phyloP scores from a whole-genome alignment of 1,140 invertebrate species.

The Polyergus mexicanus region DNA sequence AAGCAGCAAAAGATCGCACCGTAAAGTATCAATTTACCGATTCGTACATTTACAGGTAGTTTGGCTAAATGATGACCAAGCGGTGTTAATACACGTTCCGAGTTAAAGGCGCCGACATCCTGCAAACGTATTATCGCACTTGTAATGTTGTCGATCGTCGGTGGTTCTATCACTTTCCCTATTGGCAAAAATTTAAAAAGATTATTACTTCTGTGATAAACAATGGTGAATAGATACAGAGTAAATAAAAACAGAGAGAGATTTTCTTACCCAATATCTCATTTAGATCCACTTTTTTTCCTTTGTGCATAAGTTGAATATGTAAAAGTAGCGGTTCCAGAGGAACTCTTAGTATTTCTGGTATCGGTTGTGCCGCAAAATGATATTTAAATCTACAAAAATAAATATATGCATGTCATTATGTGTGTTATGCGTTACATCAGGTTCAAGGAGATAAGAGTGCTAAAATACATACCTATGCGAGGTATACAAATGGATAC shows the following conservation, averaged over 20 bases:
- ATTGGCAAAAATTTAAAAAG: slow-evolving; percentile 59
- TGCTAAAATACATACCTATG: slow-evolving; percentile 86
- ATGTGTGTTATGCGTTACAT: slow-evolving; percentile 8
- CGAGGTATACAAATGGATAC: slow-evolving; percentile 93
- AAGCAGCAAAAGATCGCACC: slow-evolving; percentile 97
- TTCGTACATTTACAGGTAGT: slow-evolving; percentile 95
- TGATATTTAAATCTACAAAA: slow-evolving; percentile 87
- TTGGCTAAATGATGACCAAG: slow-evolving; percentile 96
- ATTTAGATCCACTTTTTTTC: slow-evolving; percentile 89
- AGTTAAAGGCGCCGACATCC: slow-evolving; percentile 95
- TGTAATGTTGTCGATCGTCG: slow-evolving; percentile 91
- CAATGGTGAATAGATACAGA: too few species aligned
- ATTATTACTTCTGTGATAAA: background rate
- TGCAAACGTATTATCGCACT: slow-evolving; percentile 92
- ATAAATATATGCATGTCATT: background rate
- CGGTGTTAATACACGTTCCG: slow-evolving; percentile 92
- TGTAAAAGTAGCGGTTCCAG: slow-evolving; percentile 95
- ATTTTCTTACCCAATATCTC: slow-evolving; percentile 88
- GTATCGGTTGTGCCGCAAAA: slow-evolving; percentile 90
- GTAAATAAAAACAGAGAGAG: background rate
- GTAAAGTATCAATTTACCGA: slow-evolving; percentile 96
- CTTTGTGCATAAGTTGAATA: slow-evolving; percentile 93
- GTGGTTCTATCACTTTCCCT: slow-evolving; percentile 93
- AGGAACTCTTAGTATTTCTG: slow-evolving; percentile 94
- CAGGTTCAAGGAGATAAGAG: background rate